Conservation (phyloP, 2,888 invertebrate species). For the Rhingia campestris region DNA sequence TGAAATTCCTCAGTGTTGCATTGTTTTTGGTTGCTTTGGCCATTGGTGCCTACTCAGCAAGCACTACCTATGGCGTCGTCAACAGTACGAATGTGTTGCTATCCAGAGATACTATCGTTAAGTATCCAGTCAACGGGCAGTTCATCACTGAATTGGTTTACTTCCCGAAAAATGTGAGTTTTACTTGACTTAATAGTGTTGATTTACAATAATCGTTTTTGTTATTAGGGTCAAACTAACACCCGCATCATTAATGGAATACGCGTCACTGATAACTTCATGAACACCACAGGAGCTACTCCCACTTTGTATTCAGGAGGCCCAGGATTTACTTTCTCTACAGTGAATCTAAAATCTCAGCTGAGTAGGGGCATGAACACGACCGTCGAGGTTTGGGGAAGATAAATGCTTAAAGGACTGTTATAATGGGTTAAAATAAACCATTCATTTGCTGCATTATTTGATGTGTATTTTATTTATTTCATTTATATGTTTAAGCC, state of each 20-base stretch:
- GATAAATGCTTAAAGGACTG: not conserved
- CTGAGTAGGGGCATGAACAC: constrained; percentile 47
- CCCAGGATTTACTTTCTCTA: constrained; percentile 54
- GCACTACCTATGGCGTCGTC: constrained; percentile 43
- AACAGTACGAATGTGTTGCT: constrained; percentile 19
- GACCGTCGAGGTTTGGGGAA: constrained; percentile 48
- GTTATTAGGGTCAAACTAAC: constrained; percentile 49
- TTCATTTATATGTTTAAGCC: no score
- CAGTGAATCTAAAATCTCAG: constrained; percentile 46
- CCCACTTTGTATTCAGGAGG: constrained; percentile 57
- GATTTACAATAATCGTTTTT: not conserved
- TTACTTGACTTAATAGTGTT: not conserved
- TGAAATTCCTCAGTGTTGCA: constrained; percentile 33
- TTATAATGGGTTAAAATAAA: constrained; percentile 15
- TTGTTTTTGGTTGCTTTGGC: constrained; percentile 35
- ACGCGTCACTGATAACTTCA: constrained; percentile 48
- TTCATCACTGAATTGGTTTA: constrained; percentile 24
- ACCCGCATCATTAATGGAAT: constrained; percentile 46
- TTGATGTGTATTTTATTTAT: no score
- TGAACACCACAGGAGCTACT: constrained; percentile 46
- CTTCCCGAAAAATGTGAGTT: constrained; percentile 52
- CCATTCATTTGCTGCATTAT: not conserved
- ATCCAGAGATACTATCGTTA: constrained; percentile 31
- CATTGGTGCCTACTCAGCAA: constrained; percentile 26
- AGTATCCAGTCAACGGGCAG: constrained; percentile 27